Base-by-base conservation (phyloP, 2,888 invertebrate species). In the Fragum fragum region DNA sequence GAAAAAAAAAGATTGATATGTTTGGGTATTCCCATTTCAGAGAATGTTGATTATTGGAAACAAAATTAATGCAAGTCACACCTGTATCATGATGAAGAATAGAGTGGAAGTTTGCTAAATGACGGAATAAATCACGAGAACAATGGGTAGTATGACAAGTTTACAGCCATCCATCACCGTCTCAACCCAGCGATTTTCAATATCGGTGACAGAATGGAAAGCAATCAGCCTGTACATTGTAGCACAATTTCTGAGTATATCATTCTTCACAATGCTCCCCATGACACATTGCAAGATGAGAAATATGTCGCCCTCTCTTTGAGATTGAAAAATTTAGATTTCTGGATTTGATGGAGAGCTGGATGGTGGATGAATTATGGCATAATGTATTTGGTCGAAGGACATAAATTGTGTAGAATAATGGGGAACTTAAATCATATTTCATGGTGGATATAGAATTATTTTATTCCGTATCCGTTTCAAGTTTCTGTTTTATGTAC, bases 41-140 rank as follows among this genome's bases (percentile, higher is more conserved):
- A 63, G 63, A 23, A n/a, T 66, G 66, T 66, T 66, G 66, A 66
- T 26, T 66, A 66, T 66, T 66, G 66, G 66, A 66, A 66, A 42
- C 66, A 42, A 66, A 66, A 66, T 66, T 66, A 66, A 72, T 76
- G 79, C 85, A 79, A 81, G 81, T 81, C 81, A 81, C 85, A 85
- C 85, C 85, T 85, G 85, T 66, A 79, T 39, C 47, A 76, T 73
- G 74, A 82, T 77, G 72, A 63, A 71, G 70, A 73, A 77, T 73
- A 78, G 72, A 81, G 76, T 80, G 71, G 78, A 83, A 78, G 83
- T 76, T 86, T 70, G 59, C 61, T 72, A 81, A 79, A 83, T 83
- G 83, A 86, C 71, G 66, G 78, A 83, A 86, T 86, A 86, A 86
- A 86, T 86, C 86, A 86, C 39, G 9, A 53, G 74, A 78, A 81